A percentile compares a stretch with the other conserved stretches of the same genome.
These are phyloP conservation scores for Epizoanthus illoricatus DNA, from an alignment of 92 coral and sea anemone genomes.

Conservation along the genomic window DNA sequence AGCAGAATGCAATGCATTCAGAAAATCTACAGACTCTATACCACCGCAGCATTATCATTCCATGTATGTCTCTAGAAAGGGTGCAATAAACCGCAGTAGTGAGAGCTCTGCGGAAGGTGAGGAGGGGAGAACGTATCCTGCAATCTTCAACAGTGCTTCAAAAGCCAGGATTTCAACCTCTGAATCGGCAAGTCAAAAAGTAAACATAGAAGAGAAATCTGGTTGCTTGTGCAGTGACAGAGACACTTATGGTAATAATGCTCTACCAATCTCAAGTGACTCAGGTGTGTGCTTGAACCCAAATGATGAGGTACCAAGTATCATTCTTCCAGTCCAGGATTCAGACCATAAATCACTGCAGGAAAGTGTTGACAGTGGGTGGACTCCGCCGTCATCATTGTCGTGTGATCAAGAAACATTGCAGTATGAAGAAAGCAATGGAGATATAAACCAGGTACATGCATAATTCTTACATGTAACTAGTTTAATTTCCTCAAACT, in stretches of 20 bases:
- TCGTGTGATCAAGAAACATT: not conserved
- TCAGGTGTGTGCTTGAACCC: not conserved
- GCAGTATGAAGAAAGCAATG: not conserved
- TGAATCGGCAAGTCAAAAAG: not conserved
- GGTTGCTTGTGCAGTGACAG: not conserved
- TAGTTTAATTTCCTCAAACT: too few relatives aligned
- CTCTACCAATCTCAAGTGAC: not conserved
- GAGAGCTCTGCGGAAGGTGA: conserved; percentile 34
- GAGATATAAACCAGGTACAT: conserved; percentile 22
- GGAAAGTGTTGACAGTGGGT: not conserved
- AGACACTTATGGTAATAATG: too few relatives aligned
- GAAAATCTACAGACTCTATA: not conserved
- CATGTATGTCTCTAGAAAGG: conserved; percentile 25
- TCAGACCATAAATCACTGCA: not conserved
- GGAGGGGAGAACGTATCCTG: not conserved
- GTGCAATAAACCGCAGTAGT: conserved; percentile 27
- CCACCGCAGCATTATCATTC: not conserved
- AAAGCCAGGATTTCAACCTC: not conserved
- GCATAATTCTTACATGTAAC: too few relatives aligned
- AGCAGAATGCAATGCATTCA: not conserved
- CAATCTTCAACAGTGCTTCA: not conserved
- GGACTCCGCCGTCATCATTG: not conserved
- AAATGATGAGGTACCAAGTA: not conserved
- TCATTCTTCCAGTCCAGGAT: not conserved
- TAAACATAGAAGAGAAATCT: not conserved